Evolutionary conservation across 2,888 invertebrate species (phyloP).

Genomic region (Peribatodes rhomboidaria): DNA sequence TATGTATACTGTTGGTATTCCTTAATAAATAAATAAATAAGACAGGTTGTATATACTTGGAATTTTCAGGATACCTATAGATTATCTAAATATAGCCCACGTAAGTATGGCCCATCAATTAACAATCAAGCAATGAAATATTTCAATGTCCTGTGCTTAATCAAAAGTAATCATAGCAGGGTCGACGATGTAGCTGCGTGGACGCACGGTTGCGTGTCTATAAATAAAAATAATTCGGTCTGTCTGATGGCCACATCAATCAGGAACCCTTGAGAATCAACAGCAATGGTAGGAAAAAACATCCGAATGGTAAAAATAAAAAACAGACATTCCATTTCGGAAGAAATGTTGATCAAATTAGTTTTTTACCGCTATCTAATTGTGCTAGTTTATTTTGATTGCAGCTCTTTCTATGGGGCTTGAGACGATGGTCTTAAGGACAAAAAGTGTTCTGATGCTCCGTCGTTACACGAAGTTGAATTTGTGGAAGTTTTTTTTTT

Average conservation of each 20-base stretch:
- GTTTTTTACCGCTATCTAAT: constrained; percentile 44
- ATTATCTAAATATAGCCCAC: too few relatives aligned
- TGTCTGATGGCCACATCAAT: constrained; percentile 48
- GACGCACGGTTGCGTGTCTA: constrained; percentile 31
- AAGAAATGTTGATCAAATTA: constrained; percentile 46
- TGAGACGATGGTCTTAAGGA: constrained; percentile 2
- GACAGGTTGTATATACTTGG: too few relatives aligned
- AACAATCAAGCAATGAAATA: constrained; percentile 4
- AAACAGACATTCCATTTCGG: constrained; percentile 29
- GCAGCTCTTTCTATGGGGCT: constrained; percentile 17
- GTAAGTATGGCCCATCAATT: not conserved
- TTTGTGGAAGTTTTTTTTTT: not conserved
- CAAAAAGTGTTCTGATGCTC: constrained; percentile 24
- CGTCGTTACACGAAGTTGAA: not conserved
- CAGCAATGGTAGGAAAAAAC: constrained; percentile 45
- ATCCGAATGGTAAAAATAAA: constrained; percentile 27
- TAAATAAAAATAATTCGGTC: constrained; percentile 24
- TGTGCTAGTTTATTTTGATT: constrained; percentile 38
- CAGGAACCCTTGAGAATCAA: constrained; percentile 48
- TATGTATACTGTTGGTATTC: too few relatives aligned
- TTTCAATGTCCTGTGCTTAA: constrained; percentile 18
- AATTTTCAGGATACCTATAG: too few relatives aligned
- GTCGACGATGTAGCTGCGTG: constrained; percentile 22
- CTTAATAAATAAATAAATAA: too few relatives aligned
- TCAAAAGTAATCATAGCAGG: constrained; percentile 25